Base-by-base conservation (phyloP, 2,888 invertebrate species). In the Plagodis pulveraria region DNA sequence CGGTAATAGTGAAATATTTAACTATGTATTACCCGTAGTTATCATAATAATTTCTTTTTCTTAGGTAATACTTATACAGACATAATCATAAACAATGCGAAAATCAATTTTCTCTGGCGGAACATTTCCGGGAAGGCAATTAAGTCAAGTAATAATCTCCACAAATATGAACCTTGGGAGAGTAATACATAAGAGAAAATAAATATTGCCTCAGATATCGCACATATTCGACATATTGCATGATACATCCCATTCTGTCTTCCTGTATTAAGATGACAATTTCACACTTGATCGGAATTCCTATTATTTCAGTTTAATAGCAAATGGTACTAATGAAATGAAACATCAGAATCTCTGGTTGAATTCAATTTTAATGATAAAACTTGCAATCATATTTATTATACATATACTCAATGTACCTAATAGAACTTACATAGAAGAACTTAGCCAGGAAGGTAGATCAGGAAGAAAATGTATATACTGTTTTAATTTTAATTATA, bases 251-350 rank as follows among this genome's bases (percentile, higher is more conserved):
- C 71, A 66, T 72, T 67, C 58, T 66, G 67, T 74, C 68, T 66
- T 63, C 66, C 56, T 62, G 71, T 77, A 77, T 76, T 73, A 77
- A 78, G 80, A 76, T 72, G 73, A 75, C 82, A 84, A 85, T 85
- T 84, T 84, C 84, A 80, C 80, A 80, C 80, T 80, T 72, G 80
- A 78, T 68, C 67, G 74, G 80, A 80, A 81, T 83, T 79, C 84
- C 81, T 85, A 84, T 85, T 81, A 83, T 76, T 76, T 72, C 78
- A 74, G 80, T 79, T 80, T 79, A 79, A 82, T 80, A 67, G 67
- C 72, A 72, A n/a, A 74, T 74, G 71, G 72, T 74, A 76, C 68
- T 73, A 73, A 56, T 58, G 54, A 61, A 65, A 66, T 58, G 49
- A 55, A 47, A 52, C 57, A 58, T 50, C 42, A 50, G n/a, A 43